Conservation (phyloP, 1,140 invertebrate genomes). For the Magallana ariakensis region DNA sequence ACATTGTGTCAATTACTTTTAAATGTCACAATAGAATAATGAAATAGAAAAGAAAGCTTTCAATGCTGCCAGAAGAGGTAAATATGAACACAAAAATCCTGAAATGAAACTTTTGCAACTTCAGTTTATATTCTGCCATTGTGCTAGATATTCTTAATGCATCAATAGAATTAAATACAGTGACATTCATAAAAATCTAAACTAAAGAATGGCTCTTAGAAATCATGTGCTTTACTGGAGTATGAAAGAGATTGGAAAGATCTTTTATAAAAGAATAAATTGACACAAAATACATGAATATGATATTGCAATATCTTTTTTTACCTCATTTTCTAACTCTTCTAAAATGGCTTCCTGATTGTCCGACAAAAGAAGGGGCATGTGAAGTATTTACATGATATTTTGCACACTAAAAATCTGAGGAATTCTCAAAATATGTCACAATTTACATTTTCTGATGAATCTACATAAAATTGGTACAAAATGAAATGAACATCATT, state of each 20-base stretch:
- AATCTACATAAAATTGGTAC: not conserved
- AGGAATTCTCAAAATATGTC: not conserved
- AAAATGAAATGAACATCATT: too few relatives aligned
- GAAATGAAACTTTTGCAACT: not conserved
- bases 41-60: not conserved
- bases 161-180: not conserved
- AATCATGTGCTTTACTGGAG: conserved; percentile 27
- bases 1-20: not conserved
- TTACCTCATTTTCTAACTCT: conserved; percentile 56
- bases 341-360: conserved; percentile 44
- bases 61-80: conserved; percentile 1
- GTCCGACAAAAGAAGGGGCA: conserved; percentile 34
- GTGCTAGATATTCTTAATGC: not conserved
- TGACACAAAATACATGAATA: conserved; percentile 32
- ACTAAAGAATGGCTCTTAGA: conserved; percentile 6
- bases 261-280: conserved; percentile 10
- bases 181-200: conserved; percentile 22
- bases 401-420: not conserved
- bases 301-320: conserved; percentile 33
- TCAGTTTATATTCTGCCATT: not conserved
- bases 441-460: not conserved
- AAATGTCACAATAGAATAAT: not conserved
- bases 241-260: conserved; percentile 20
- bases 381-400: conserved; percentile 22
- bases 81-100: not conserved